Conservation (phyloP, 2,797 vertebrate genomes). For the Crypturellus tataupa region DNA sequence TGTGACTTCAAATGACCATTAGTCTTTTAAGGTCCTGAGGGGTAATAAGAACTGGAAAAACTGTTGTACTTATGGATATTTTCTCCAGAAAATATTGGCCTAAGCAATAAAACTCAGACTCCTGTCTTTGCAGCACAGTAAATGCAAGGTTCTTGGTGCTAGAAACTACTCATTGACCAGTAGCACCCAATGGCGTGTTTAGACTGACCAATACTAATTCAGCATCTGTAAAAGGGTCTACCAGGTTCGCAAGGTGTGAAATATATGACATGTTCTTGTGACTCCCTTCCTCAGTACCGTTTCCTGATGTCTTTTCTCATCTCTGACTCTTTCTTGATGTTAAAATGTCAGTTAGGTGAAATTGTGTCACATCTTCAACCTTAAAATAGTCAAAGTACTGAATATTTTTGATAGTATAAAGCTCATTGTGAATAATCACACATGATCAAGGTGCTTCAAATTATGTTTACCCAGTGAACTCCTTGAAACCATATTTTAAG, state of each 20-base stretch:
- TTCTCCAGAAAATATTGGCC: background rate
- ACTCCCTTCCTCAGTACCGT: background rate
- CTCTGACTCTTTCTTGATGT: background rate
- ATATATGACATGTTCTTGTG: rapidly evolving
- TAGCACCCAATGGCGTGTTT: background rate
- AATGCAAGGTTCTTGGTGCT: background rate
- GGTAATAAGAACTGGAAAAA: background rate
- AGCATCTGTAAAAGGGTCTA: background rate
- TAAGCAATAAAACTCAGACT: background rate
- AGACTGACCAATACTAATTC: background rate
- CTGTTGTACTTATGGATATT: background rate
- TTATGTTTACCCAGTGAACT: slow-evolving; percentile 8
- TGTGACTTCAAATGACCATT: background rate
- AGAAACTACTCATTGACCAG: background rate
- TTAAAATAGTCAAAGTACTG: background rate
- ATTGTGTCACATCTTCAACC: background rate
- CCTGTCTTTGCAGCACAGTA: no score
- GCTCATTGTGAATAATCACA: background rate
- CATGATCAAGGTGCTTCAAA: slow-evolving; percentile 9
- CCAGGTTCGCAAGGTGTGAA: background rate
- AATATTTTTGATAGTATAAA: slow-evolving; percentile 7
- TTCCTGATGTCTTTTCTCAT: background rate
- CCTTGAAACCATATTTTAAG: slow-evolving; percentile 51
- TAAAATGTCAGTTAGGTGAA: background rate
- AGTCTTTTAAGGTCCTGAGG: background rate